Base-by-base conservation (phyloP, 2,888 invertebrate genomes). In the Pterobdella sp. region DNA sequence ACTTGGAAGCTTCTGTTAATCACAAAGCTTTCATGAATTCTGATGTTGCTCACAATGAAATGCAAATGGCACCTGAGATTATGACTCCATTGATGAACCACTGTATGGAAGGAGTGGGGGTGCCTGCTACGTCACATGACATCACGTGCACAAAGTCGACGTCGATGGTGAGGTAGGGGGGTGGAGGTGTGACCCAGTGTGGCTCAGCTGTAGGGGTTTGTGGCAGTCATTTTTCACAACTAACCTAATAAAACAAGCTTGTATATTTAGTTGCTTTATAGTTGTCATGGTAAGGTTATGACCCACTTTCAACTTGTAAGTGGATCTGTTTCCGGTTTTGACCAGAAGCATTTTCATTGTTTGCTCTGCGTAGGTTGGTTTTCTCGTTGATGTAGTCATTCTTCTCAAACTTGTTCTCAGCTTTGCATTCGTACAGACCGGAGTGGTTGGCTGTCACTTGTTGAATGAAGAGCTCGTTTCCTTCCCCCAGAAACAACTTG, bases 221-320 rank as follows among this genome's bases (percentile, higher is more conserved):
- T n/a, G n/a, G n/a, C n/a, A n/a, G n/a, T n/a, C n/a, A n/a, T n/a
- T n/a, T n/a, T n/a, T n/a, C n/a, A n/a, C n/a, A n/a, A n/a, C n/a
- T n/a, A n/a, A n/a, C n/a, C n/a, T n/a, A n/a, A n/a, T n/a, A n/a
- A n/a, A n/a, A n/a, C n/a, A n/a, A n/a, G n/a, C n/a, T n/a, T n/a
- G n/a, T n/a, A n/a, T n/a, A n/a, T n/a, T n/a, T n/a, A n/a, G n/a
- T n/a, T n/a, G n/a, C n/a, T n/a, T n/a, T n/a, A n/a, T n/a, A n/a
- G n/a, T n/a, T n/a, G n/a, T n/a, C n/a, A n/a, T n/a, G n/a, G n/a
- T n/a, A n/a, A n/a, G n/a, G n/a, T n/a, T n/a, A n/a, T n/a, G n/a
- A n/a, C 42, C 18, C 26, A 56, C 60, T 56, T 56, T 56, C 60
- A 56, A 56, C 26, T 56, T 56, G 18, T n/a, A 56, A 56, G n/a